Percentiles rank a stretch among this genome's conserved stretches.
phyloP scores from a whole-genome alignment of 2,113 vertebrate genomes.

The Podarcis raffonei region DNA sequence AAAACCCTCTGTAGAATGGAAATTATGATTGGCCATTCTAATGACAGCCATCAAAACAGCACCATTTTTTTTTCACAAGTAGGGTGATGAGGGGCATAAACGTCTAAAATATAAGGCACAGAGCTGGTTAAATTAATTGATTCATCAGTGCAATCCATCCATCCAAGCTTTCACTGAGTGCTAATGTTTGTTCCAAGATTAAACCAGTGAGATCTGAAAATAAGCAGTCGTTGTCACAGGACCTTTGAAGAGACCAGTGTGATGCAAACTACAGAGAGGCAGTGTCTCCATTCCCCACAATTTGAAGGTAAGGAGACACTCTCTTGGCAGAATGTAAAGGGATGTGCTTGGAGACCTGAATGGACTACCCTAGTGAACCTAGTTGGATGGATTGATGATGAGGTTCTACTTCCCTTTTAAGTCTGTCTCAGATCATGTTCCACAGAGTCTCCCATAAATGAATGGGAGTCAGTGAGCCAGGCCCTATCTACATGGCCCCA shows the following conservation, averaged over 20 bases:
- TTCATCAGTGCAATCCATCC: neutral
- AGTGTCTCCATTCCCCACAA: neutral
- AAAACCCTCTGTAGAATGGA: conserved; percentile 15
- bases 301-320: neutral
- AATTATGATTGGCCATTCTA: neutral
- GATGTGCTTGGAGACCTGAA: neutral
- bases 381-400: no score
- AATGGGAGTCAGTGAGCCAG: neutral
- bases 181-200: neutral
- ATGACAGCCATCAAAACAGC: neutral
- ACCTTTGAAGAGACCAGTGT: neutral
- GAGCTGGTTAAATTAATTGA: neutral
- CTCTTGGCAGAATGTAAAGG: neutral
- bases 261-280: neutral
- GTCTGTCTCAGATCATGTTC: neutral
- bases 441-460: neutral
- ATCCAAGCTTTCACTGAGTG: neutral
- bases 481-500: neutral
- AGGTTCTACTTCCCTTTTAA: neutral
- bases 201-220: neutral
- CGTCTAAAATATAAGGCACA: neutral
- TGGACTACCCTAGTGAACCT: neutral
- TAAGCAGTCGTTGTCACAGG: neutral
- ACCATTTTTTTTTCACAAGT: fast-evolving
- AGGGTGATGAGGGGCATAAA: neutral